A percentile compares a stretch with the other conserved stretches of the same genome.
Evolutionary conservation across 2,888 invertebrate species (phyloP).

Genomic region (Phengaris alcon): DNA sequence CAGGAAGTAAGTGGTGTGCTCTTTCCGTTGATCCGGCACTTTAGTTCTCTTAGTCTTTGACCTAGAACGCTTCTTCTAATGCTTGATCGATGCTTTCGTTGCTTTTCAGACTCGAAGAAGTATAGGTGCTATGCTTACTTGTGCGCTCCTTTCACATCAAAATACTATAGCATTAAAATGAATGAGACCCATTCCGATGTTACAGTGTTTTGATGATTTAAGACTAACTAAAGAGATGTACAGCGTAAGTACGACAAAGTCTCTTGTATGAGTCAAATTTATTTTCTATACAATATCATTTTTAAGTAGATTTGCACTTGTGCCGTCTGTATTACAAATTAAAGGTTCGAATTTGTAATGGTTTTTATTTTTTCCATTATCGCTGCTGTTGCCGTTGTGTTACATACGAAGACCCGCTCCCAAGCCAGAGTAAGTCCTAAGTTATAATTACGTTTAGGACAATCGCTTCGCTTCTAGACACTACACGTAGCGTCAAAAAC

Average conservation of each 20-base stretch:
- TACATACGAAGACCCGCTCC: conserved; percentile 80
- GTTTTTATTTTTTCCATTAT: conserved; percentile 59
- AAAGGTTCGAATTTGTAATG: conserved; percentile 54
- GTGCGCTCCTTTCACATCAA: conserved; percentile 34
- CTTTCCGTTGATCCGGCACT: conserved; percentile 74
- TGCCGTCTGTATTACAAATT: conserved; percentile 45
- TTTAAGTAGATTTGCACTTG: conserved; percentile 30
- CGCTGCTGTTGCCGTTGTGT: conserved; percentile 53
- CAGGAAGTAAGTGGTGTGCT: conserved; percentile 80
- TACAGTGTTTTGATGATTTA: conserved; percentile 20
- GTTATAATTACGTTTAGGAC: conserved; percentile 43
- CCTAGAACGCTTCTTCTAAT: conserved; percentile 60
- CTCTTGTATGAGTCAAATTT: conserved; percentile 20
- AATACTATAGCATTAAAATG: conserved; percentile 25
- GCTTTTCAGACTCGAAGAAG: conserved; percentile 57
- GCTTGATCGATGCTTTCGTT: conserved; percentile 64
- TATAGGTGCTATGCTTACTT: conserved; percentile 36
- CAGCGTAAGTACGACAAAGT: conserved; percentile 28
- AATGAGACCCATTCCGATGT: conserved; percentile 12
- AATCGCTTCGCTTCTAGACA: conserved; percentile 66
- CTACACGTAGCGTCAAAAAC: conserved; percentile 52
- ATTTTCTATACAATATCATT: conserved; percentile 29
- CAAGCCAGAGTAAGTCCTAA: conserved; percentile 82
- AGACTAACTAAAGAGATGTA: conserved; percentile 23
- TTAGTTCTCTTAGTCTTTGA: conserved; percentile 71